Conservation (phyloP, 2,888 invertebrate genomes). For the Xestoiulus laeticollis region DNA sequence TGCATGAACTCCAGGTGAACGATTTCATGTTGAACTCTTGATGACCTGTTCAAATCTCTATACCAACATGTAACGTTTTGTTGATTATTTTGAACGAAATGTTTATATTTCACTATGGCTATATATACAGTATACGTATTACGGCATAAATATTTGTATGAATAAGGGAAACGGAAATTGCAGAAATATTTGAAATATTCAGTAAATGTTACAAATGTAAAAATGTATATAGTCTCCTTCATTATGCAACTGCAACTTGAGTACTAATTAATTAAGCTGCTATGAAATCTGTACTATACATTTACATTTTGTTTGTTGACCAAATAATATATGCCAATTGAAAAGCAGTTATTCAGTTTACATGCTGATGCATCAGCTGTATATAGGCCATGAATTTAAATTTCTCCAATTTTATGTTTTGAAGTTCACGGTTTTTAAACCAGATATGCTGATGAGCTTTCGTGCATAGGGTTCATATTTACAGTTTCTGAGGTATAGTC, state of each 20-base stretch:
- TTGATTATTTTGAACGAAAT: too few relatives aligned
- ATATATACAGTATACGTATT: too few relatives aligned
- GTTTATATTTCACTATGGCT: too few relatives aligned
- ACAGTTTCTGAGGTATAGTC: too few relatives aligned
- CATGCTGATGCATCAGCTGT: not conserved
- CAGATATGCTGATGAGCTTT: not conserved
- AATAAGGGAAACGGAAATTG: too few relatives aligned
- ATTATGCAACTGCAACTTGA: not conserved
- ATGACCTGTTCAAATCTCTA: not conserved
- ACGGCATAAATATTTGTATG: too few relatives aligned
- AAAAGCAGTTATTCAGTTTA: not conserved
- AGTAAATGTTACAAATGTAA: not conserved
- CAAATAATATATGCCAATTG: too few relatives aligned
- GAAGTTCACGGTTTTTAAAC: not conserved
- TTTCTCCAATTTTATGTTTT: not conserved
- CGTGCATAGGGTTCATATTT: not conserved
- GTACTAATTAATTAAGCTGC: not conserved
- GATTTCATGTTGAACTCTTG: not conserved
- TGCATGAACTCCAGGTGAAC: not conserved
- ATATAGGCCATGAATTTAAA: constrained; percentile 12
- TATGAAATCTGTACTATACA: too few relatives aligned
- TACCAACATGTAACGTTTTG: too few relatives aligned
- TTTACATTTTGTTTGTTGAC: too few relatives aligned
- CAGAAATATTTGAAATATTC: not conserved
- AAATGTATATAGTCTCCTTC: not conserved